These are phyloP conservation scores for Clupea harengus DNA, from an alignment of 2,113 vertebrate genomes.

Conservation along the genomic window DNA sequence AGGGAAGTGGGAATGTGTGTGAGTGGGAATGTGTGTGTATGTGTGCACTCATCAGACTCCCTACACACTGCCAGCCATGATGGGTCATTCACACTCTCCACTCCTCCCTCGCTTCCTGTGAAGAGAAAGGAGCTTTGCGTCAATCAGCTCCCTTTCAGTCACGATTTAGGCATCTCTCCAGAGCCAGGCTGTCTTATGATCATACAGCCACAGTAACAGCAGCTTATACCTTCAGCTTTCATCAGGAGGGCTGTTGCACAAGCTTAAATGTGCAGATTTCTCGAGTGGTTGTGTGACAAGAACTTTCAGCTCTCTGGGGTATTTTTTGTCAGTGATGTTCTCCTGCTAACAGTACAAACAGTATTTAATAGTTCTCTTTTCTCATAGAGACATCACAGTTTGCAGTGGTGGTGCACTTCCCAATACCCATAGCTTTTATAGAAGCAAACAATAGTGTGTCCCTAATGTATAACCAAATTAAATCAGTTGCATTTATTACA, in stretches of 20 bases:
- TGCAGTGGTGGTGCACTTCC: not conserved
- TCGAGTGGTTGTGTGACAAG: not conserved
- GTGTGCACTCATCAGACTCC: constrained; percentile 5
- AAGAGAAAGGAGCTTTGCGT: constrained; percentile 14
- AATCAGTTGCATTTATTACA: not conserved
- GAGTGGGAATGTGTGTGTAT: not conserved
- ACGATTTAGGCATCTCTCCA: constrained; percentile 13
- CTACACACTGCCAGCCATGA: not conserved
- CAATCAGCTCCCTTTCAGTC: constrained; percentile 17
- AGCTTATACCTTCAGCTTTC: not conserved
- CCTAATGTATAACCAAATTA: not conserved
- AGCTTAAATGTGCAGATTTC: not conserved
- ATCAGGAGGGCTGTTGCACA: not conserved
- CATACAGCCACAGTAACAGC: not conserved
- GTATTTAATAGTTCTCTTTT: not conserved
- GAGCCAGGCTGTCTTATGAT: constrained; percentile 6
- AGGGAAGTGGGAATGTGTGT: constrained; percentile 46
- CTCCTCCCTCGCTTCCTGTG: constrained; percentile 1
- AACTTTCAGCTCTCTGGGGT: not conserved
- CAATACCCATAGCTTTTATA: not conserved
- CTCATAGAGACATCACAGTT: not conserved
- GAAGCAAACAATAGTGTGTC: not conserved
- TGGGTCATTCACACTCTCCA: constrained; percentile 17
- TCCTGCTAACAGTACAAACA: not conserved
- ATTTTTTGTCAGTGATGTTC: not conserved